Evolutionary conservation across 2,797 vertebrate genomes (phyloP).

Genomic region (Linurgus olivaceus): DNA sequence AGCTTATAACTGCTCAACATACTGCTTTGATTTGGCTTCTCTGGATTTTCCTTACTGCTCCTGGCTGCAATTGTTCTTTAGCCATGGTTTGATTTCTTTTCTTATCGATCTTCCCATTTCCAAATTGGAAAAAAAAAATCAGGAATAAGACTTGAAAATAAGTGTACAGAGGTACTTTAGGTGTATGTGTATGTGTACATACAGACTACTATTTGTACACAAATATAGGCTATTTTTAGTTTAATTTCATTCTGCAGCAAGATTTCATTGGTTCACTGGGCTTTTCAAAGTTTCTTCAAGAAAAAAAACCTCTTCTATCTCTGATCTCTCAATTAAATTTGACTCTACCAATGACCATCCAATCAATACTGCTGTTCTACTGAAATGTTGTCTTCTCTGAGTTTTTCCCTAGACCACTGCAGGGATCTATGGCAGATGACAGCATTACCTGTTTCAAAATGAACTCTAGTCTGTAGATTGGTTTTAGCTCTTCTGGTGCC

Average conservation of each 20-base stretch:
- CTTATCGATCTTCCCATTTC: background rate
- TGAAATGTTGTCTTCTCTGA: background rate
- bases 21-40: background rate
- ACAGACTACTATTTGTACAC: background rate
- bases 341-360: background rate
- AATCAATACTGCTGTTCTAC: background rate
- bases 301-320: background rate
- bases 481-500: background rate
- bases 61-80: background rate
- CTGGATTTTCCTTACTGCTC: background rate
- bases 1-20: background rate
- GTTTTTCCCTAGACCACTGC: background rate
- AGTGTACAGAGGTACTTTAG: background rate
- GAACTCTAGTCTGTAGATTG: background rate
- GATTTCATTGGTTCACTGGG: background rate
- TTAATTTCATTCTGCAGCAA: background rate
- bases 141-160: background rate
- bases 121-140: background rate
- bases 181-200: background rate
- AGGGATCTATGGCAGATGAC: background rate
- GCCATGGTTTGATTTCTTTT: background rate
- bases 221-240: background rate
- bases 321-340: background rate
- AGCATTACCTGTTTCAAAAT: background rate
- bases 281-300: background rate